Conservation (phyloP, 2,113 vertebrate genomes). For the Chloebia gouldiae region DNA sequence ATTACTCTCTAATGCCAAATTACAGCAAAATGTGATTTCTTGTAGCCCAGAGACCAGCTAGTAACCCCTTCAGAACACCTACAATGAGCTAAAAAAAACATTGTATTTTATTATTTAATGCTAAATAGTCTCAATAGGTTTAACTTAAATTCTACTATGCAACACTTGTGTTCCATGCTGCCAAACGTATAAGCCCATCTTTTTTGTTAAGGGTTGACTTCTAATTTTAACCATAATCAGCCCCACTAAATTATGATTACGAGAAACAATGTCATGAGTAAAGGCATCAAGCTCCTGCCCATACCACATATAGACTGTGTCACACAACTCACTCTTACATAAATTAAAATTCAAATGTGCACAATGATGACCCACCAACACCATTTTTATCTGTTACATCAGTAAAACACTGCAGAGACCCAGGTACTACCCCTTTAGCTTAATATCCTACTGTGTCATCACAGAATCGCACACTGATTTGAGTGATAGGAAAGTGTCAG, state of each 20-base stretch:
- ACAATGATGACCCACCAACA: neutral
- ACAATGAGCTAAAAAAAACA: fast-evolving
- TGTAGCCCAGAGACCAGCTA: neutral
- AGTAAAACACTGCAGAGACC: neutral
- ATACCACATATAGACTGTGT: neutral
- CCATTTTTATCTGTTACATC: neutral
- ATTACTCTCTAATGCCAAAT: neutral
- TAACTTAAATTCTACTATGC: neutral
- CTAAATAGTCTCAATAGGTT: neutral
- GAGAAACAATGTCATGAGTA: neutral
- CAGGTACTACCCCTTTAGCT: neutral
- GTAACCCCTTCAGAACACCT: neutral
- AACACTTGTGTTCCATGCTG: neutral
- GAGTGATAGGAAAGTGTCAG: neutral
- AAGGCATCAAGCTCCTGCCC: neutral
- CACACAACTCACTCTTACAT: neutral
- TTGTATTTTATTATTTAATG: neutral
- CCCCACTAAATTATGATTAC: neutral
- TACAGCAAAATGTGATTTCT: neutral
- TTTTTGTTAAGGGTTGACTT: neutral
- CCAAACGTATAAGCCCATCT: neutral
- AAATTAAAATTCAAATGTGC: neutral
- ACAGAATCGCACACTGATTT: neutral
- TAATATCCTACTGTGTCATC: neutral
- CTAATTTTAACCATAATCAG: neutral